Base-by-base conservation (phyloP, 1,140 invertebrate species). In the Drosophila nigromelanica region DNA sequence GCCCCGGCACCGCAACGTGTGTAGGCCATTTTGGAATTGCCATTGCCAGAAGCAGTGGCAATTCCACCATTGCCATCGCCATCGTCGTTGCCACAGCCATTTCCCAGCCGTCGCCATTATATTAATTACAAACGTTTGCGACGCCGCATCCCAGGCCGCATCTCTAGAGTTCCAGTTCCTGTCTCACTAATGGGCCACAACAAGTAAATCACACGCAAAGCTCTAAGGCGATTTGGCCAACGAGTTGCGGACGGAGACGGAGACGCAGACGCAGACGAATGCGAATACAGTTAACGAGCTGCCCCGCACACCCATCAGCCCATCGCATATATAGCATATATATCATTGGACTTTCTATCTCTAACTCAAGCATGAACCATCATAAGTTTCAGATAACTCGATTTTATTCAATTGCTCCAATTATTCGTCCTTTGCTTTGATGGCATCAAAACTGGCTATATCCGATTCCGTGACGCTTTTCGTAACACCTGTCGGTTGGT, bases 181-280 rank as follows among this genome's bases (percentile, higher is more conserved):
- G 62, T 40, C 78, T 76, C 72, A 70, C 83, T 82, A 87, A 87
- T 87, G 82, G 82, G 63, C 52, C 78, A 81, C 78, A 87, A 82
- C 82, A 87, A 87, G 83, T 87, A 87, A 87, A 87, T 87, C 82
- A 87, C 83, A 87, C 83, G 73, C 83, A 87, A 87, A 87, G 83
- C 82, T 87, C 82, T 82, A 89, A 87, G 82, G 82, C 82, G 83
- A 87, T 87, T 87, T 87, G 61, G 69, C 56, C 78, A 78, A 71
- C 60, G 64, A 78, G 58, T 50, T 69, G 72, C 48, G 24, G 24
- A 47, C 8, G 14, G 56, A 72, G 66, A 75, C 59, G 54, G 47
- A 72, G 61, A 76, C 33, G 27, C 56, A 72, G 66, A 72, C 59
- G 59, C 47, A 72, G 61, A 76, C 61, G 75, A 48, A 66, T 73